phyloP scores from a whole-genome alignment of 2,113 vertebrate genomes.

The Hyla sarda region DNA sequence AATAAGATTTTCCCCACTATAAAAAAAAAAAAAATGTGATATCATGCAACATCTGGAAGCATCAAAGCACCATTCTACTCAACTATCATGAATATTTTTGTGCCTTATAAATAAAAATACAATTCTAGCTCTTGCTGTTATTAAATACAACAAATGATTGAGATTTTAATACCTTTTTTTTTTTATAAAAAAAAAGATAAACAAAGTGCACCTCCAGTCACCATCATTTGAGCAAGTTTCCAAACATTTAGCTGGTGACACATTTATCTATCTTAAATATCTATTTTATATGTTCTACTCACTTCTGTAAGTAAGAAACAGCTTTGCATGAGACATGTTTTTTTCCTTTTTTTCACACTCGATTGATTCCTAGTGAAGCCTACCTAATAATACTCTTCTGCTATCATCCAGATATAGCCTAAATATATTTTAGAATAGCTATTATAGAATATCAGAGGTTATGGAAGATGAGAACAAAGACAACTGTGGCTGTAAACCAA shows the following conservation, averaged over 20 bases:
- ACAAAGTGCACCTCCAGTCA: conserved; percentile 23
- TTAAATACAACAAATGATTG: neutral
- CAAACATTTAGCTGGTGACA: neutral
- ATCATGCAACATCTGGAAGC: neutral
- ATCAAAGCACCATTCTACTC: conserved; percentile 7
- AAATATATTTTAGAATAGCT: neutral
- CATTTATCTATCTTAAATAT: neutral
- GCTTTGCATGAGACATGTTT: neutral
- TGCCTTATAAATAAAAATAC: conserved; percentile 23
- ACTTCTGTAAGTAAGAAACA: neutral
- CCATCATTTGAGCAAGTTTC: conserved; percentile 11
- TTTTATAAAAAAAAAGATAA: neutral
- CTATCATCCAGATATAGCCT: neutral
- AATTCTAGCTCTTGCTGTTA: conserved; percentile 10
- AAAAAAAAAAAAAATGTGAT: neutral
- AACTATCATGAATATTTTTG: conserved; percentile 2
- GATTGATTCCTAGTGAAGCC: neutral
- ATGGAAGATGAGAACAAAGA: conserved; percentile 9
- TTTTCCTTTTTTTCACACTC: neutral
- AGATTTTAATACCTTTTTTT: neutral
- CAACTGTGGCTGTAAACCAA: neutral
- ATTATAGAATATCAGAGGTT: neutral
- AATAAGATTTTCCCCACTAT: conserved; percentile 14
- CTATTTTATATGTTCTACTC: neutral
- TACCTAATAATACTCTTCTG: conserved; percentile 7